Conservation (phyloP, 2,888 invertebrate species). For the Dicyrtoma fusca region DNA sequence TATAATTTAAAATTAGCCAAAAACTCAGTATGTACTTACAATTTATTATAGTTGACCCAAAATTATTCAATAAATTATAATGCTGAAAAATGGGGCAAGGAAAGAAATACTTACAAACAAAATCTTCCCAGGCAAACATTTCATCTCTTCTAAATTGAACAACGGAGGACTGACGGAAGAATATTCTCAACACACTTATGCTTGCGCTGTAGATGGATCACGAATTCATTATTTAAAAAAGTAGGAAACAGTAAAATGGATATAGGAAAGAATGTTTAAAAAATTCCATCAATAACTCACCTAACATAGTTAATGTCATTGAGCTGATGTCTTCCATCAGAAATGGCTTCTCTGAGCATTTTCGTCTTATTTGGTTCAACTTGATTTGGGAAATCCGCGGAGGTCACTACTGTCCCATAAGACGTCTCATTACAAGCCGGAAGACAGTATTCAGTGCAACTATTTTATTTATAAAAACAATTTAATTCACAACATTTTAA, state of each 20-base stretch:
- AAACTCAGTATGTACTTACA: background rate
- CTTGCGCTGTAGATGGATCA: slow-evolving; percentile 51
- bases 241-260: background rate
- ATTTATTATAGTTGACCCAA: background rate
- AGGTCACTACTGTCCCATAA: slow-evolving; percentile 48
- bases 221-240: background rate
- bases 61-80: background rate
- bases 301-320: slow-evolving; percentile 53
- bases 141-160: slow-evolving; percentile 55
- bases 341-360: slow-evolving; percentile 53
- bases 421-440: slow-evolving; percentile 55
- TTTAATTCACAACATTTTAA: too few species aligned
- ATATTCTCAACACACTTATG: slow-evolving; percentile 51
- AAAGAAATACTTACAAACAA: slow-evolving; percentile 49
- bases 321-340: slow-evolving; percentile 44
- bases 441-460: slow-evolving; percentile 41
- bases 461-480: too few species aligned
- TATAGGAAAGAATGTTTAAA: background rate
- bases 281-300: slow-evolving; percentile 22
- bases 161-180: slow-evolving; percentile 52
- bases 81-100: background rate
- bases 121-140: slow-evolving; percentile 55
- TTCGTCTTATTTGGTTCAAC: slow-evolving; percentile 53
- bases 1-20: background rate
- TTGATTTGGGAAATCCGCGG: slow-evolving; percentile 54